Evolutionary conservation across 1,140 invertebrate species (phyloP).

Genomic region (Eciton burchellii): DNA sequence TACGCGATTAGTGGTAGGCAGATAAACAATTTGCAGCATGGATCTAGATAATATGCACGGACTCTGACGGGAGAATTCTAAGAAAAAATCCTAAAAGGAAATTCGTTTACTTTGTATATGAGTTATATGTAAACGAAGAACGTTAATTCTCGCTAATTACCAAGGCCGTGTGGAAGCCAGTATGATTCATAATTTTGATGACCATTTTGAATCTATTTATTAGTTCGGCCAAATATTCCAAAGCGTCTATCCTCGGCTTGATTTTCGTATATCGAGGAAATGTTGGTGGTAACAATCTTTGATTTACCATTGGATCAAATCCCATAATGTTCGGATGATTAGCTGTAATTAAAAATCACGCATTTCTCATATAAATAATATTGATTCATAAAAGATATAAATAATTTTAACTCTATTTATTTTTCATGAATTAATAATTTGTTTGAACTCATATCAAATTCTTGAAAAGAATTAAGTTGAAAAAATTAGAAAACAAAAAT

Average conservation of each 20-base stretch:
- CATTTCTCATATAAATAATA: constrained; percentile 30
- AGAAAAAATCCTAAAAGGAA: constrained; percentile 94
- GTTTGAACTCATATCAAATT: not conserved
- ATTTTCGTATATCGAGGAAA: constrained; percentile 99
- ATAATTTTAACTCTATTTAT: not conserved
- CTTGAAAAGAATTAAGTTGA: constrained; percentile 4
- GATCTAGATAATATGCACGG: constrained; percentile 98
- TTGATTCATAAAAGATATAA: constrained; percentile 19
- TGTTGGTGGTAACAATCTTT: constrained; percentile 97
- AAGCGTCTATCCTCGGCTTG: constrained; percentile 92
- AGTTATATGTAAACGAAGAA: constrained; percentile 8
- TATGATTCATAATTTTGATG: constrained; percentile 92
- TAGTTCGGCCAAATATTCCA: constrained; percentile 94
- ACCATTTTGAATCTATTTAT: constrained; percentile 92
- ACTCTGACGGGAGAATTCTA: constrained; percentile 93
- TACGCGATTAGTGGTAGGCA: constrained; percentile 86
- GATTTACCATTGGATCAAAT: constrained; percentile 98
- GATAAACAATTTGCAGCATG: constrained; percentile 93
- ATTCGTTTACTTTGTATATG: constrained; percentile 60
- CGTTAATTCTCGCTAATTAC: constrained; percentile 85
- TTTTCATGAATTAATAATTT: constrained; percentile 22
- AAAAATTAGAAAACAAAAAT: not conserved
- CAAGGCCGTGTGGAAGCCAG: constrained; percentile 93
- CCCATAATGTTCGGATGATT: constrained; percentile 89
- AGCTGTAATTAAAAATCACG: constrained; percentile 74